Base-by-base conservation (phyloP, 2,113 vertebrate species). In the Lophius piscatorius region DNA sequence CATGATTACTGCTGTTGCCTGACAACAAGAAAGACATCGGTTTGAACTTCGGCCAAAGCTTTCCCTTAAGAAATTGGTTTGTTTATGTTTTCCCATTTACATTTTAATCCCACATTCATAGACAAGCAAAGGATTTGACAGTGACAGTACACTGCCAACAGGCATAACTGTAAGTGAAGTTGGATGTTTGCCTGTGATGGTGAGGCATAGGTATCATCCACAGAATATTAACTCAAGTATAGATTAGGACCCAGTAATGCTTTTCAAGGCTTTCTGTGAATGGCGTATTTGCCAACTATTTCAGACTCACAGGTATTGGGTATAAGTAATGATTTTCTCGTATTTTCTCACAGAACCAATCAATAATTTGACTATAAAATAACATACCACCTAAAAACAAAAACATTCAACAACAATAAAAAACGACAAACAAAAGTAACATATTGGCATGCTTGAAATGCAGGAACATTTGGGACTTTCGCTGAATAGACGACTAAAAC, bases 91-190 rank as follows among this genome's bases (percentile, higher is more conserved):
- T 78, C 73, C 74, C 67, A 29, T 78, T 80, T 65, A 46, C 2
- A 9, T 70, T 76, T 63, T 71, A 74, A 76, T 66, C 66, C 63
- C 70, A 75, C 77, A 79, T 81, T 72, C 73, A 51, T 24, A 81
- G 65, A 74, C 69, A 86, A 66, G 74, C 66, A 70, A 78, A 74
- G 63, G 56, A 63, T 49, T 63, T 63, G 63, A 57, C 63, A 65
- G 36, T n/a, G 59, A 69, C 45, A 48, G 67, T 36, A 29, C 40
- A 35, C 51, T 35, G 39, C 28, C 72, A 26, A 40, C 35, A 54
- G 48, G 77, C 57, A 60, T 6, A 1, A 61, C 58, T 36, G 24
- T 18, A 26, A 61, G 55, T 64, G 22, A 28, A 9, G 34, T 51
- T 16, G 40, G 9, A 50, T 50, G 35, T 39, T 51, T 45, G 14